Evolutionary conservation across 2,113 vertebrate species (phyloP).

Genomic region (Pyxicephalus adspersus): DNA sequence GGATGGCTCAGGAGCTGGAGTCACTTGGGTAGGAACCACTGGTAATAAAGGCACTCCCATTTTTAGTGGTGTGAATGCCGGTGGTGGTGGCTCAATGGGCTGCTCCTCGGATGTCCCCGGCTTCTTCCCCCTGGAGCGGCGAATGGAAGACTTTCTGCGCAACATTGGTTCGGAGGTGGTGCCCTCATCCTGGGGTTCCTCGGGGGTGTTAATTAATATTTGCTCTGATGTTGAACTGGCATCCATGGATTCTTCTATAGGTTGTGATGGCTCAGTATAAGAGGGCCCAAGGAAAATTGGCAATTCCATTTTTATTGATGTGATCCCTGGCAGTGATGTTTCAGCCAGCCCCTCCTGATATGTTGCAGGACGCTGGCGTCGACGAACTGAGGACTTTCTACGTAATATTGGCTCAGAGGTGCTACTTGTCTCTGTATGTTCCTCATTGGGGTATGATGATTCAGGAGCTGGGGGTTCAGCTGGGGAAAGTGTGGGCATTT

Average conservation of each 20-base stretch:
- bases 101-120: not conserved
- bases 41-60: not conserved
- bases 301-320: too few relatives aligned
- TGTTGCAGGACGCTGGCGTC: too few relatives aligned
- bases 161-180: not conserved
- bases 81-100: not conserved
- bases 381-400: too few relatives aligned
- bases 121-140: constrained; percentile 19
- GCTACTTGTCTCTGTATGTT: too few relatives aligned
- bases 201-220: not conserved
- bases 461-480: too few relatives aligned
- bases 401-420: too few relatives aligned
- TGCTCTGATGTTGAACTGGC: not conserved
- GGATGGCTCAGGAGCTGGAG: not conserved
- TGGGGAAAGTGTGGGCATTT: too few relatives aligned
- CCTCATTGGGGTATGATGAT: too few relatives aligned
- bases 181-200: too few relatives aligned
- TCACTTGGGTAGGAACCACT: not conserved
- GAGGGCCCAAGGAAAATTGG: not conserved
- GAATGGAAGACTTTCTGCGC: constrained; percentile 45
- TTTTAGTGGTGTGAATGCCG: not conserved
- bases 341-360: too few relatives aligned
- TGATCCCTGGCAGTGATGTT: too few relatives aligned
- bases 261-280: not conserved
- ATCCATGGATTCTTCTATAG: constrained; percentile 6